Evolutionary conservation across 2,797 vertebrate species (phyloP).

Genomic region (Sebastes baramenuke): DNA sequence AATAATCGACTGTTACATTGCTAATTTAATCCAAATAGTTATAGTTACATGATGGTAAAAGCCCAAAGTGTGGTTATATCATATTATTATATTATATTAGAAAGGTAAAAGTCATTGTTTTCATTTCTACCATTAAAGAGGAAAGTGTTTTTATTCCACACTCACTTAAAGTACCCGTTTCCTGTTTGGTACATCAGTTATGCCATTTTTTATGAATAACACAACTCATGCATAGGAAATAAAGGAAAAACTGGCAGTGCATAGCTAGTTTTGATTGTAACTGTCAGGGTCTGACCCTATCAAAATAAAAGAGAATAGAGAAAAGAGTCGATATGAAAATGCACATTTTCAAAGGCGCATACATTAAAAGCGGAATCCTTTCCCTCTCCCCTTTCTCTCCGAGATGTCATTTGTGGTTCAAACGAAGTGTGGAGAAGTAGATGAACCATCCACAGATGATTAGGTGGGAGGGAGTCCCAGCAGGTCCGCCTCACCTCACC

Average conservation of each 20-base stretch:
- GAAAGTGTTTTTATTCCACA: neutral
- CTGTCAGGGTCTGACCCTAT: slow-evolving; percentile 32
- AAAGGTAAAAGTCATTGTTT: neutral
- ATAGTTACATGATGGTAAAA: neutral
- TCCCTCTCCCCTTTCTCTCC: neutral
- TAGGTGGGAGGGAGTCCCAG: slow-evolving; percentile 28
- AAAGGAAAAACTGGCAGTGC: slow-evolving; percentile 6
- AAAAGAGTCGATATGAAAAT: slow-evolving; percentile 18
- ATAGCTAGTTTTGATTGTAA: slow-evolving; percentile 21
- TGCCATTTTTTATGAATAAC: slow-evolving; percentile 22
- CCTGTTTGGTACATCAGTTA: neutral
- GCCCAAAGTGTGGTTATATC: neutral
- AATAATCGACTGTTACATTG: neutral
- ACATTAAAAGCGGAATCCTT: slow-evolving; percentile 20
- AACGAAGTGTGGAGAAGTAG: slow-evolving; percentile 25
- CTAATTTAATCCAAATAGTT: neutral
- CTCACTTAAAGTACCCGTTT: neutral
- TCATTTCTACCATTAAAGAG: neutral
- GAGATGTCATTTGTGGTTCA: slow-evolving; percentile 10
- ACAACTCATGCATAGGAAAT: slow-evolving; percentile 1
- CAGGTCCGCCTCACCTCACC: slow-evolving; percentile 21
- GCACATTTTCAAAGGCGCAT: slow-evolving; percentile 25
- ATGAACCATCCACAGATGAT: slow-evolving; percentile 38
- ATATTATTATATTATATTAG: neutral
- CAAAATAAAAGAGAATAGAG: slow-evolving; percentile 19